Evolutionary conservation across 1,140 invertebrate species (phyloP).

Genomic region (Antheraea mylitta): DNA sequence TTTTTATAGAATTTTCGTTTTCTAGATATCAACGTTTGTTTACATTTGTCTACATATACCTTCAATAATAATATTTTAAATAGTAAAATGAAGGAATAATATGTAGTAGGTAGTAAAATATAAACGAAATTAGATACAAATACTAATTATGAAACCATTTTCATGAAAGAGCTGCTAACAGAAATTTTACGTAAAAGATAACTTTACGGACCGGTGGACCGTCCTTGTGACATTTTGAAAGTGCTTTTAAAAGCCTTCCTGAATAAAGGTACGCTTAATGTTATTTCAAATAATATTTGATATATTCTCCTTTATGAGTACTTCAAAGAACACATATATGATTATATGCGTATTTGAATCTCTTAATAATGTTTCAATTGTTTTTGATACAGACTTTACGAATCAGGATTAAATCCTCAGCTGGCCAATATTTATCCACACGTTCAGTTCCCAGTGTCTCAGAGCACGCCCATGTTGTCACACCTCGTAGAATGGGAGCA

Average conservation of each 20-base stretch:
- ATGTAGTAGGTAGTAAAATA: not conserved
- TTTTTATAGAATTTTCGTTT: no score
- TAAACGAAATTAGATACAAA: not conserved
- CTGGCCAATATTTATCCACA: conserved; percentile 80
- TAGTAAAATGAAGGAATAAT: not conserved
- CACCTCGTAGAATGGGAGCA: conserved; percentile 95
- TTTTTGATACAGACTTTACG: conserved; percentile 60
- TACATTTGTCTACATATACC: no score
- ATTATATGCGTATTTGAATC: no score
- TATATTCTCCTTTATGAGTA: not conserved
- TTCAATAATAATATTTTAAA: not conserved
- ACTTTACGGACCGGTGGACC: not conserved
- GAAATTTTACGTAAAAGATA: not conserved
- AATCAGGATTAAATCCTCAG: conserved; percentile 69
- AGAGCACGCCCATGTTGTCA: conserved; percentile 87
- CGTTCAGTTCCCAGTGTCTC: conserved; percentile 88
- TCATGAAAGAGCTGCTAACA: not conserved
- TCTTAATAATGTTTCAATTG: not conserved
- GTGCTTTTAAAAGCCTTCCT: not conserved
- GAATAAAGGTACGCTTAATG: not conserved
- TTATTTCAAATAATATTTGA: not conserved
- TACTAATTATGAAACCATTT: not conserved
- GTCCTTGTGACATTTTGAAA: not conserved
- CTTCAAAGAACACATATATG: no score
- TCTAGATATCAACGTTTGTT: no score